phyloP scores from a whole-genome alignment of 2,113 vertebrate genomes.

The Neotragus pygmaeus region DNA sequence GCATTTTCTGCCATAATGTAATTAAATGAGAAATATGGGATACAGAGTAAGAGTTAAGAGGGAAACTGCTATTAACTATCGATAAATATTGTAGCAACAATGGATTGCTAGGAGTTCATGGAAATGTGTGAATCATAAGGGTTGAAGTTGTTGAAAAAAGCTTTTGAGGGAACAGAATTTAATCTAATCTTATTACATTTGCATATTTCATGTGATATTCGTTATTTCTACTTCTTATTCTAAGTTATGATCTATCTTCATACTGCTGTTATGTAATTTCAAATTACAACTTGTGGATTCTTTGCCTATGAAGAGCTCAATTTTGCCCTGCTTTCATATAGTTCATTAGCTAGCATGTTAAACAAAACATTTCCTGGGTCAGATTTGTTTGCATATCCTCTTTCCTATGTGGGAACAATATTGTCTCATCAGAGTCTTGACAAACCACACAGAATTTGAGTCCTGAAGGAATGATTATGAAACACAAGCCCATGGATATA shows the following conservation, averaged over 20 bases:
- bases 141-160: neutral
- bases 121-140: neutral
- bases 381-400: neutral
- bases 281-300: neutral
- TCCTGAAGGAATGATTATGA: neutral
- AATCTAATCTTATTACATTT: neutral
- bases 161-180: neutral
- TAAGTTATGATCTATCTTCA: neutral
- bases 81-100: neutral
- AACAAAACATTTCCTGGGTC: neutral
- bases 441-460: neutral
- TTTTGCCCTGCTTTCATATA: neutral
- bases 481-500: neutral
- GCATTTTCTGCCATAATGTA: neutral
- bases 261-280: neutral
- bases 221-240: neutral
- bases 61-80: neutral
- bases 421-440: neutral
- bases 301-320: neutral
- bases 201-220: neutral
- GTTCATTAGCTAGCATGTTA: neutral
- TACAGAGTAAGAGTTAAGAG: neutral
- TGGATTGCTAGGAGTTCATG: neutral
- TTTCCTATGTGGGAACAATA: neutral
- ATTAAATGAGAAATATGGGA: neutral